Evolutionary conservation across 1,140 invertebrate species (phyloP), one percentile per base, ranked within the genome.

Genomic region (Whitmania pigra): DNA sequence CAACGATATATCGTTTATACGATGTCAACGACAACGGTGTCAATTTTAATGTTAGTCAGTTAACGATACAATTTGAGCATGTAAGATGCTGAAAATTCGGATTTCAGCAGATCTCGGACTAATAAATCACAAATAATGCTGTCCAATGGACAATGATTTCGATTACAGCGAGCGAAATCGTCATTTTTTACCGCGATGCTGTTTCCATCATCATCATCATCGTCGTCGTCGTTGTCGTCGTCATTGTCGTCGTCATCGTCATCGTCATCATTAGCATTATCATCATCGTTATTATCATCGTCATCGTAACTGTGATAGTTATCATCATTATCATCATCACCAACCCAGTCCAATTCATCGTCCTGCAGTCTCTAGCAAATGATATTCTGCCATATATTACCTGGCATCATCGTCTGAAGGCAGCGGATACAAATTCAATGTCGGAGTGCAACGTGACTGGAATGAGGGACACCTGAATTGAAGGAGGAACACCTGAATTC

Each of bases 181-280:
- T 17, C 57, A 63, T 63, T 31, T 7, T 63, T 25, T 31, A 25
- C 57, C 22, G 22, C 57, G 29, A 25, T 11, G 29, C 57, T 25
- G 29, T 25, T 63, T 63, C 11, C 54, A n/a, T 57, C 54, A 57
- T 57, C 9, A 57, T 57, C 54, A 57, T 63, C 57, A 63, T 63
- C 57, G 20, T 63, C 57, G 17, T 60, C 55, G 17, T 60, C 55
- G 17, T 60, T 9, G 27, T 31, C 25, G 31, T 68, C 67, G 27
- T 68, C 67, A 25, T 68, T 9, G 31, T 68, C 67, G 31, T 68
- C 67, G 20, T 25, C 67, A 31, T 68, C 67, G 22, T 68, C 67
- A 20, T 68, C 22, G 27, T 68, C 67, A 25, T 68, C 67, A 6
- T 68, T 25, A 68, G 6, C 67, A 7, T 68, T 25, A 68, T 18